Evolutionary conservation across 2,113 vertebrate genomes (phyloP).

Genomic region (Barbus barbus): DNA sequence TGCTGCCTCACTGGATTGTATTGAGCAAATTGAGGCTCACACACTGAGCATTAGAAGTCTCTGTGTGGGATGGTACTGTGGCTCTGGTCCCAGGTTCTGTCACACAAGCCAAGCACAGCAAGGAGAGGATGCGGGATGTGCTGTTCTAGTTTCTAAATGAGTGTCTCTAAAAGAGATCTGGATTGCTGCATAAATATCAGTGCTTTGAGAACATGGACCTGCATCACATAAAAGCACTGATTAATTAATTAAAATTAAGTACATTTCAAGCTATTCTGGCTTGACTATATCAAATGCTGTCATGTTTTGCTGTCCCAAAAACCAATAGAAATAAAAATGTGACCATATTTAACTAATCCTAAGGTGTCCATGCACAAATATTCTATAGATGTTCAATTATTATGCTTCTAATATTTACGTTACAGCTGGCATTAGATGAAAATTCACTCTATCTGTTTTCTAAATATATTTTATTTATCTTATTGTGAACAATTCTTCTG

Average conservation of each 20-base stretch:
- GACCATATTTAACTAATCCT: background rate
- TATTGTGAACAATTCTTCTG: background rate
- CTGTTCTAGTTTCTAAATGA: conserved; percentile 1
- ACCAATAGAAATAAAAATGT: background rate
- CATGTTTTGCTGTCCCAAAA: background rate
- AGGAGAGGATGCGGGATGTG: conserved; percentile 4
- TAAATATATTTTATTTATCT: too few species aligned
- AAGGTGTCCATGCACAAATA: background rate
- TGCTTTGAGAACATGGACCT: background rate
- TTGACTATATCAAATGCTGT: background rate
- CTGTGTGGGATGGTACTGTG: conserved; percentile 22
- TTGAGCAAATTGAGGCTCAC: conserved; percentile 20
- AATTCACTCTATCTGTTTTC: too few species aligned
- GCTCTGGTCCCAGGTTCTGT: conserved; percentile 48
- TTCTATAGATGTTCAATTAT: too few species aligned
- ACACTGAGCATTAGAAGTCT: conserved; percentile 7
- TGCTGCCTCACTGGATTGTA: conserved; percentile 38
- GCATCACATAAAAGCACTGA: background rate
- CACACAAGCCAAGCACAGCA: background rate
- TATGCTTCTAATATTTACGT: too few species aligned
- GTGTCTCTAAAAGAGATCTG: conserved; percentile 19
- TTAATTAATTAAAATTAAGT: background rate
- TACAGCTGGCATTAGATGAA: too few species aligned
- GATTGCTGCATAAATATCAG: background rate
- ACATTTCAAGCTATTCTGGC: background rate